Evolutionary conservation across 2,113 vertebrate species (phyloP).

Genomic region (Galeopterus variegatus): DNA sequence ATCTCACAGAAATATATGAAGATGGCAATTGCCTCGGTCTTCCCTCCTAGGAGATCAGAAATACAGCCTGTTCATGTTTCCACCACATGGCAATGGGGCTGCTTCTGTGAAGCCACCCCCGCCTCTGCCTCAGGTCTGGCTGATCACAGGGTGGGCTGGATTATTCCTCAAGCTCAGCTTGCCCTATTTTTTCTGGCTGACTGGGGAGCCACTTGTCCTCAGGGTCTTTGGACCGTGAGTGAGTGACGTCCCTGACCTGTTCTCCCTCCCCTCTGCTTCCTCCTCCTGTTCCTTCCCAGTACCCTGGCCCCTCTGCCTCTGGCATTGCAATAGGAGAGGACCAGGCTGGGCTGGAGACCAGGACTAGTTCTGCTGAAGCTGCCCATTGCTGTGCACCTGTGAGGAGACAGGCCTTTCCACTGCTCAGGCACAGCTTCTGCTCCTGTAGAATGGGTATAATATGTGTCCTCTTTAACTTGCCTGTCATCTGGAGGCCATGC

Average conservation of each 20-base stretch:
- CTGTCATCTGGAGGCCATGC: not conserved
- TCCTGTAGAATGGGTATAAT: not conserved
- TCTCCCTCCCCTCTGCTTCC: not conserved
- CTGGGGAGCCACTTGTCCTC: not conserved
- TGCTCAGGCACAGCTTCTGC: not conserved
- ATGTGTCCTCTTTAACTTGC: rapidly evolving
- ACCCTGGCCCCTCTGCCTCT: not conserved
- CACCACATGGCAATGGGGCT: rapidly evolving
- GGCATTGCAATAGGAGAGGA: not conserved
- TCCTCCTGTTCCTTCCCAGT: not conserved
- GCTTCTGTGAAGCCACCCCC: rapidly evolving
- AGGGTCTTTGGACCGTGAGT: slow-evolving; percentile 48
- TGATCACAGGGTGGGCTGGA: not conserved
- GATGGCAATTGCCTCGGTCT: not conserved
- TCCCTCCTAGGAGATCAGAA: not conserved
- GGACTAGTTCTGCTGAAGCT: not conserved
- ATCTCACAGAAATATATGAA: not conserved
- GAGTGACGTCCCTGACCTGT: not conserved
- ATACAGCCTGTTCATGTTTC: not conserved
- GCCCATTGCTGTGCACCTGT: not conserved
- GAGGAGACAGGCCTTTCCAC: not conserved
- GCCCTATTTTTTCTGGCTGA: slow-evolving; percentile 56
- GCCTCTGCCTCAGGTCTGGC: not conserved
- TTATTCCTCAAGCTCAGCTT: not conserved
- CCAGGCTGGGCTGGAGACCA: not conserved